These are phyloP conservation scores for Heliothis subflexa DNA, from an alignment of 1,140 invertebrate genomes.

Conservation along the genomic window DNA sequence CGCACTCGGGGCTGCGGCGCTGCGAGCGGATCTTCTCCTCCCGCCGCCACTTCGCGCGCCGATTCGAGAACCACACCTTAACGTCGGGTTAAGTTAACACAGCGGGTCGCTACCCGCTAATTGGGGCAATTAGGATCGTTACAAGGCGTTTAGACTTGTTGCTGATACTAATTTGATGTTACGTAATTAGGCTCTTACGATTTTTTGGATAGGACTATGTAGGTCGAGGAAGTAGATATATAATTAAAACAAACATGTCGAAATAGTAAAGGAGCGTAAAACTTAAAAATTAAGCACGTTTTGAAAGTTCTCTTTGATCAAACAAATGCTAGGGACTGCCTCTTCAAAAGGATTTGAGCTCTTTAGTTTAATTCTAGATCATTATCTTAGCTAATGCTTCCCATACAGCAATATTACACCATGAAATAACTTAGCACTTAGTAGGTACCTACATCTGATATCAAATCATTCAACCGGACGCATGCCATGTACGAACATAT, in stretches of 20 bases:
- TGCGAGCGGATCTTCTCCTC: constrained; percentile 99
- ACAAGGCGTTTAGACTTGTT: constrained; percentile 27
- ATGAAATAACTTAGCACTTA: background rate
- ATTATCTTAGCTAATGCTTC: too few relatives aligned
- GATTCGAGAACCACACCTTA: constrained; percentile 99
- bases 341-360: too few relatives aligned
- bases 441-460: background rate
- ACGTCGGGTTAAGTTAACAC: constrained; percentile 79
- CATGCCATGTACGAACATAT: constrained; percentile 5
- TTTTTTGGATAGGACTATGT: too few relatives aligned
- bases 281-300: too few relatives aligned
- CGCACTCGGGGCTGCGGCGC: constrained; percentile 89
- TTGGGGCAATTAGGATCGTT: constrained; percentile 28
- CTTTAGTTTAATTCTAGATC: too few relatives aligned
- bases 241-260: too few relatives aligned
- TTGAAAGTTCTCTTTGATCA: too few relatives aligned
- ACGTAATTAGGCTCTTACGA: too few relatives aligned
- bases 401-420: too few relatives aligned
- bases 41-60: constrained; percentile 98
- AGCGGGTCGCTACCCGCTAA: constrained; percentile 62
- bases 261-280: too few relatives aligned
- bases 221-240: too few relatives aligned
- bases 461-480: constrained; percentile 7
- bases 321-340: too few relatives aligned
- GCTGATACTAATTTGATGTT: constrained; percentile 14